Percentiles rank a stretch among this genome's conserved stretches.
Conservation (phyloP, 2,888 invertebrate species). For the Drosophila colorata region DNA sequence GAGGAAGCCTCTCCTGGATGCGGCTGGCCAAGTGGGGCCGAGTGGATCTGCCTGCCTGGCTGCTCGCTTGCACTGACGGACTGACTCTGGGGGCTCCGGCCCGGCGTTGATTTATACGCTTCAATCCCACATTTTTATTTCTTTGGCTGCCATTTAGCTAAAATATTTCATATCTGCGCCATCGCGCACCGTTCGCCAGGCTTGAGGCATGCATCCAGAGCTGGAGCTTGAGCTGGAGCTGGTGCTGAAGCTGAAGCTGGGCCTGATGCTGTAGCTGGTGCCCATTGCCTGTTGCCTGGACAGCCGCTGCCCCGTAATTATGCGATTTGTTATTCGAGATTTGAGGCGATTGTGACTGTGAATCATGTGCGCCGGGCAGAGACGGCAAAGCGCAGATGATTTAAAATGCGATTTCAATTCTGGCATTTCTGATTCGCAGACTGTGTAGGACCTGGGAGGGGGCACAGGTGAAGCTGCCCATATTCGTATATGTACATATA, state of each 20-base stretch:
- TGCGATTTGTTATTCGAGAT: constrained; percentile 85
- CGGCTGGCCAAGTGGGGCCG: neutral
- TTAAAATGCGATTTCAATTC: constrained; percentile 85
- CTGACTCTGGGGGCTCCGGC: constrained; percentile 21
- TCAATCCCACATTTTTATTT: constrained; percentile 84
- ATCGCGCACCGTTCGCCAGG: constrained; percentile 65
- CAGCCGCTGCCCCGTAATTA: constrained; percentile 83
- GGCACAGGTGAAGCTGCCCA: constrained; percentile 28
- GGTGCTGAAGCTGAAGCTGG: constrained; percentile 18
- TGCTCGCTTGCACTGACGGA: constrained; percentile 17
- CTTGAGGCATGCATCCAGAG: constrained; percentile 32
- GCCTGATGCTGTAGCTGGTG: neutral
- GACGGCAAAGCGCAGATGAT: constrained; percentile 72
- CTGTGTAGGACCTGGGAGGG: neutral
- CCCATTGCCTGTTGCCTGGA: constrained; percentile 37
- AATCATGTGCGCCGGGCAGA: constrained; percentile 70
- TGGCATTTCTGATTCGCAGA: constrained; percentile 80
- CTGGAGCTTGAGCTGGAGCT: constrained; percentile 33
- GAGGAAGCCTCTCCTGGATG: constrained; percentile 5
- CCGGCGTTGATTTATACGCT: constrained; percentile 83
- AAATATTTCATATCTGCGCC: constrained; percentile 82
- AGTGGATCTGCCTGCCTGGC: constrained; percentile 9
- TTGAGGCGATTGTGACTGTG: constrained; percentile 84
- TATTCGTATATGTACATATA: neutral
- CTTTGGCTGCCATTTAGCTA: constrained; percentile 82